Conservation (phyloP, 2,113 vertebrate species). For the Pseudonaja textilis region DNA sequence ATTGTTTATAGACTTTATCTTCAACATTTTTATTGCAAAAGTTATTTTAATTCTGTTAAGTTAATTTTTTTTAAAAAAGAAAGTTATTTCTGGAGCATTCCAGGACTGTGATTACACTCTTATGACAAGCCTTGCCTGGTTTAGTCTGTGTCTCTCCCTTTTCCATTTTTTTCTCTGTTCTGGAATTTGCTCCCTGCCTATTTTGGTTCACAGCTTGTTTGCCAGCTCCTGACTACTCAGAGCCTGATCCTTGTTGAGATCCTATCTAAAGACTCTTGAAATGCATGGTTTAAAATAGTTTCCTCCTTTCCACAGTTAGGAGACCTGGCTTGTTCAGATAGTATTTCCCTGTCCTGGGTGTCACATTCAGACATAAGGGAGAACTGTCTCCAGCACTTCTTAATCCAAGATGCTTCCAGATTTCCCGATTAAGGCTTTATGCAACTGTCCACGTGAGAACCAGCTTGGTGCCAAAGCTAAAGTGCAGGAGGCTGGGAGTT, state of each 20-base stretch:
- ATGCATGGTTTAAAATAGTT: neutral
- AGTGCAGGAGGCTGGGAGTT: neutral
- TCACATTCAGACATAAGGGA: neutral
- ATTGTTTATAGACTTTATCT: neutral
- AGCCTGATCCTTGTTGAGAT: neutral
- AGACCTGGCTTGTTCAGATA: neutral
- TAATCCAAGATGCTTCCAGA: neutral
- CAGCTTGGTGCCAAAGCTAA: neutral
- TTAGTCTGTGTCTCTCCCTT: neutral
- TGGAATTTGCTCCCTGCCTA: neutral
- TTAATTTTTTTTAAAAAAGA: neutral
- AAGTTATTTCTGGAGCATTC: neutral
- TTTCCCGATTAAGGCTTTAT: neutral
- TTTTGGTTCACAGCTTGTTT: neutral
- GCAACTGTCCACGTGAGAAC: neutral
- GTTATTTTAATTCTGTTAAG: neutral
- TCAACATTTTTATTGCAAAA: neutral
- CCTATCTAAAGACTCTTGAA: neutral
- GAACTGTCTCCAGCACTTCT: neutral
- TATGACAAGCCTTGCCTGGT: neutral
- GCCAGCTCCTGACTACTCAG: neutral
- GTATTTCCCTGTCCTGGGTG: neutral
- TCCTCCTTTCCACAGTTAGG: neutral
- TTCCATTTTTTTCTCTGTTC: neutral
- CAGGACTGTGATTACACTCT: neutral